Evolutionary conservation across 64 coral and sea anemone genomes (phyloP), one percentile per base, ranked within the genome.

Genomic region (Catalaphyllia jardinei): DNA sequence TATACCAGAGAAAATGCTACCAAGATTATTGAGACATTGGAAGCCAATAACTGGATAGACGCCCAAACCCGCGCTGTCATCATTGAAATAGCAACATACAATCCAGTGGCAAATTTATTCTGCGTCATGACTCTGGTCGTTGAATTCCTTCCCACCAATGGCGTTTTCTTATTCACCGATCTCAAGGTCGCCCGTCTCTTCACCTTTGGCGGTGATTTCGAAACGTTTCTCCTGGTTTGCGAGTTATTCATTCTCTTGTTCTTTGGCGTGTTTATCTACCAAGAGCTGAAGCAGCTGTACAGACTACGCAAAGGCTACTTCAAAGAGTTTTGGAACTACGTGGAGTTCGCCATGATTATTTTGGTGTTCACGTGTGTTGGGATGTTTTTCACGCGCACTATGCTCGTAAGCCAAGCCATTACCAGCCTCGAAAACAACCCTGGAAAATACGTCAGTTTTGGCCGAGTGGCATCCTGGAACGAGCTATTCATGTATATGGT

Each of bases 251-350:
- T 96, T 46, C 25, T 96, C 4, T 75, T 96, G 2, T 96, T 96
- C 71, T 96, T 96, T 25, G 74, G 60, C 3, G 92, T 96, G 28
- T 96, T 96, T 82, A 93, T 93, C 52, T 96, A 96, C 60, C 95
- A 93, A 16, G 95, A 96, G 25, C 64, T 90, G 1, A 96, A 96
- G 82, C 91, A 93, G 69, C 71, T 96, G 22, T 96, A 96, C 81
- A 88, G 82, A 55, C 86, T 91, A 51, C 89, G 75, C 22, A 96
- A 90, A 76, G 72, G 71, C 25, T 96, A 96, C 35, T 96, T 96
- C 62, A 93, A 88, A 62, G 95, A 94, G 18, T 97, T 97, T 29
- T 97, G 95, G 95, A 97, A 97, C 46, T 93, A 89, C n/a, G 54
- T 97, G 5, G 95, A 97, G 50, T 93, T 97, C 31, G 12, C 52